phyloP scores from a whole-genome alignment of 1,140 invertebrate species.

The Bombus soroeensis region DNA sequence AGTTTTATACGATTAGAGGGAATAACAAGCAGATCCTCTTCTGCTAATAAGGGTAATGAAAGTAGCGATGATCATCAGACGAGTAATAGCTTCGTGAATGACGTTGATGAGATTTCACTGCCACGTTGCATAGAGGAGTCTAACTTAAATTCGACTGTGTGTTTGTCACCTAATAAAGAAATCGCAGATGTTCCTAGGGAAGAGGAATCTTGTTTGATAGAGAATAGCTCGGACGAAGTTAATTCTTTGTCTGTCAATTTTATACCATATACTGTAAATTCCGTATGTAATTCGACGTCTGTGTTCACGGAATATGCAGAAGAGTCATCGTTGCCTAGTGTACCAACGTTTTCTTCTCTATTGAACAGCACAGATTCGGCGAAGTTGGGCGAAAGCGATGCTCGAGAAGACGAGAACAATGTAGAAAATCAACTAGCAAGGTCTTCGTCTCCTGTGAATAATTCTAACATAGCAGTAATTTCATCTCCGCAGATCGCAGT shows the following conservation, averaged over 20 bases:
- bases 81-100: background rate
- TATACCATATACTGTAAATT: slow-evolving; percentile 5
- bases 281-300: slow-evolving; percentile 14
- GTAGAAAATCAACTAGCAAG: background rate
- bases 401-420: background rate
- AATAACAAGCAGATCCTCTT: background rate
- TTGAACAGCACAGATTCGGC: background rate
- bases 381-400: background rate
- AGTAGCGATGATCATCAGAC: background rate
- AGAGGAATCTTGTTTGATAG: background rate
- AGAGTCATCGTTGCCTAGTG: slow-evolving; percentile 20
- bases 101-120: background rate
- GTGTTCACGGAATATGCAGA: slow-evolving; percentile 14
- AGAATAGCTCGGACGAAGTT: background rate
- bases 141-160: slow-evolving; percentile 19
- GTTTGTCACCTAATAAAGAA: background rate
- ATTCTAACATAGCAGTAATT: background rate
- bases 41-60: background rate
- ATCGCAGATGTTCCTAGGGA: background rate
- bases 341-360: slow-evolving; percentile 37
- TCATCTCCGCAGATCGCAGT: background rate
- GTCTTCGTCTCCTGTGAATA: background rate
- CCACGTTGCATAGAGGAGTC: background rate
- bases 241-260: background rate
- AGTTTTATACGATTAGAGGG: background rate